A percentile compares a stretch with the other conserved stretches of the same genome.
These are phyloP conservation scores for Nesidiocoris tenuis DNA, from an alignment of 2,888 invertebrate genomes.

Conservation along the genomic window DNA sequence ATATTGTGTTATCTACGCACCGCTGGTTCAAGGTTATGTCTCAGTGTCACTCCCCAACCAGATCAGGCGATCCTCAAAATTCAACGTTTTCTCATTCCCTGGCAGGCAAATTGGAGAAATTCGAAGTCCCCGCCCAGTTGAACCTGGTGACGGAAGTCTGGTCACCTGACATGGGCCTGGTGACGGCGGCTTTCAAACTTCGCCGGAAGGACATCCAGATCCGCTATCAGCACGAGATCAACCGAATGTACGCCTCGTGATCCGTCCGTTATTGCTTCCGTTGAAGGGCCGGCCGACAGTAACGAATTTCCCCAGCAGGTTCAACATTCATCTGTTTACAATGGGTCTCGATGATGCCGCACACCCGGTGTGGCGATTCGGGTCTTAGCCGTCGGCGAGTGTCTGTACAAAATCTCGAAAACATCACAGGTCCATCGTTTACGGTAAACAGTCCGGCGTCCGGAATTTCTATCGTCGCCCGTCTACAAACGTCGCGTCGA, in stretches of 20 bases:
- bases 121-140: slow-evolving; percentile 87
- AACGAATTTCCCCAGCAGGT: not conserved
- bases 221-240: slow-evolving; percentile 87
- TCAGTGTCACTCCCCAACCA: no score
- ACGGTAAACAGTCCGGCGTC: not conserved
- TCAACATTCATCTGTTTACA: not conserved
- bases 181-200: slow-evolving; percentile 97
- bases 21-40: no score
- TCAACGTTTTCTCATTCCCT: no score
- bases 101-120: slow-evolving; percentile 84
- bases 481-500: not conserved
- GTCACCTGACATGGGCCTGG: slow-evolving; percentile 96
- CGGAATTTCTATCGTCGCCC: not conserved
- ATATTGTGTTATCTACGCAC: no score
- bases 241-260: slow-evolving; percentile 92
- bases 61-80: no score
- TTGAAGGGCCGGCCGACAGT: not conserved
- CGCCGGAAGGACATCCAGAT: slow-evolving; percentile 96
- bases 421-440: not conserved
- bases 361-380: no score
- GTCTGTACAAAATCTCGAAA: not conserved
- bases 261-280: slow-evolving; percentile 47
- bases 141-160: slow-evolving; percentile 88
- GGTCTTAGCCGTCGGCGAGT: no score
- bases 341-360: no score